Evolutionary conservation across 2,888 invertebrate species (phyloP).

Genomic region (Eristalis arbustorum): DNA sequence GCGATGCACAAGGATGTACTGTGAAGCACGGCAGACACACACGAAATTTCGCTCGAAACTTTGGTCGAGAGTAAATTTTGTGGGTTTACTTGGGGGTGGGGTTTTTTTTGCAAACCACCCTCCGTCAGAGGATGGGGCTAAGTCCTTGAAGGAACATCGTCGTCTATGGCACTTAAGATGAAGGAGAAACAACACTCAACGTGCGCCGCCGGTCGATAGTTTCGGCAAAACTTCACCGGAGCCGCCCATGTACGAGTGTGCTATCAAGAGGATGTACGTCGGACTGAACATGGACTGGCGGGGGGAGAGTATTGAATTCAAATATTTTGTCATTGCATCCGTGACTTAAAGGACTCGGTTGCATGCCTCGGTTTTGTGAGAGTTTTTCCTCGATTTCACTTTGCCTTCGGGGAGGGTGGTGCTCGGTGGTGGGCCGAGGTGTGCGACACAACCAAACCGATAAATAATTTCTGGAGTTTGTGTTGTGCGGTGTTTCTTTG

Average conservation of each 20-base stretch:
- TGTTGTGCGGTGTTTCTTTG: conserved; percentile 11
- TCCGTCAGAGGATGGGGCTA: background rate
- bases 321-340: conserved; percentile 29
- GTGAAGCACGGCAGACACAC: background rate
- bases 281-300: too few relatives aligned
- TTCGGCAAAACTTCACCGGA: conserved; percentile 20
- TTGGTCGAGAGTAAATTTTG: conserved; percentile 16
- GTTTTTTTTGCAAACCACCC: background rate
- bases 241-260: background rate
- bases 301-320: conserved; percentile 25
- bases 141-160: background rate
- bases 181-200: background rate
- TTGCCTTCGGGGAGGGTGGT: background rate
- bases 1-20: background rate
- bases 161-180: conserved; percentile 18
- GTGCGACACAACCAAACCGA: conserved; percentile 18
- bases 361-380: background rate
- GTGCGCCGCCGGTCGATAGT: conserved; percentile 27
- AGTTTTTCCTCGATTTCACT: conserved; percentile 25
- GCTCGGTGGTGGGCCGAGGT: background rate
- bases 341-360: conserved; percentile 25
- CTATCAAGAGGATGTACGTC: conserved; percentile 22
- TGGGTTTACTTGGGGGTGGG: background rate
- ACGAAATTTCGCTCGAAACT: conserved; percentile 17
- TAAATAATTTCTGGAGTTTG: conserved; percentile 35